Conservation (phyloP, 37 sponge, comb jelly and placozoan genomes). For the Mnemiopsis leidyi region DNA sequence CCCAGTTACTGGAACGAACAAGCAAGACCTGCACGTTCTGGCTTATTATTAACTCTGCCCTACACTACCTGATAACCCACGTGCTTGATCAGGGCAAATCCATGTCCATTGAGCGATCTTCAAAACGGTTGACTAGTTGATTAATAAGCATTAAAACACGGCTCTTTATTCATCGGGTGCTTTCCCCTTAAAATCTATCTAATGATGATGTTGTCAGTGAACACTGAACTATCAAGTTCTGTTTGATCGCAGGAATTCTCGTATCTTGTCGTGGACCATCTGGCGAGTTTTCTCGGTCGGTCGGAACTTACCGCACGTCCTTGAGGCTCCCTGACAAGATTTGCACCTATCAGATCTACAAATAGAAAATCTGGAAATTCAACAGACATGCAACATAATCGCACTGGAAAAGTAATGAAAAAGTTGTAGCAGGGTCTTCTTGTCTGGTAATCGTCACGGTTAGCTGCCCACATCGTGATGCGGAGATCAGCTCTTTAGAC, state of each 20-base stretch:
- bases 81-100: not conserved
- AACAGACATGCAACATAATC: no score
- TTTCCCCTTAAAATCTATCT: not conserved
- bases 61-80: not conserved
- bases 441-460: no score
- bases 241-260: constrained; percentile 2
- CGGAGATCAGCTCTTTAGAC: no score
- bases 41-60: not conserved
- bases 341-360: no score
- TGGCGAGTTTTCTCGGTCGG: not conserved
- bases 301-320: not conserved
- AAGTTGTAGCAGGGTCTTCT: no score
- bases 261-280: not conserved
- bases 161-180: not conserved
- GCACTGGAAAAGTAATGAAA: no score
- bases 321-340: not conserved
- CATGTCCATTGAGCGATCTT: not conserved
- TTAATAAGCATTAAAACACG: not conserved
- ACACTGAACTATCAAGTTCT: not conserved
- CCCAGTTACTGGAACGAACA: not conserved
- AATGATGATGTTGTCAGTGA: not conserved
- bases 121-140: not conserved
- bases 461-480: no score
- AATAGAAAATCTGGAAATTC: no score
- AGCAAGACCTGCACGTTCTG: not conserved